Percentiles rank a stretch among this genome's conserved stretches.
Conservation (phyloP, 1,140 invertebrate species). For the Drosophila rufa region DNA sequence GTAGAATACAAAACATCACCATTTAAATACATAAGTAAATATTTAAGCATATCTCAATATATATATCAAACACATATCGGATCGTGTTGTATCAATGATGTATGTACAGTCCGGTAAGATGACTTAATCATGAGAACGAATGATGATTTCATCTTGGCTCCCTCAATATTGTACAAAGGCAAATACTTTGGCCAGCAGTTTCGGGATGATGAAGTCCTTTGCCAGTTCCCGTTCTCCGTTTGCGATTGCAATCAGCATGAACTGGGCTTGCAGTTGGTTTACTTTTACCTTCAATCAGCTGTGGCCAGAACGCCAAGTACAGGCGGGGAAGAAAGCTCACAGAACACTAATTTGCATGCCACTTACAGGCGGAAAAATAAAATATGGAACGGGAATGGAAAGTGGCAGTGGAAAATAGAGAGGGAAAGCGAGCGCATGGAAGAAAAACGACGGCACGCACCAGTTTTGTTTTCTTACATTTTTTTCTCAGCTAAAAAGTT, state of each 20-base stretch:
- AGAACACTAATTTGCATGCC: constrained; percentile 63
- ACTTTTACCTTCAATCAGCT: constrained; percentile 61
- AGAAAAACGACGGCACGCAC: constrained; percentile 69
- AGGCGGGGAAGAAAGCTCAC: constrained; percentile 24
- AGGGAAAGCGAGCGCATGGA: constrained; percentile 34
- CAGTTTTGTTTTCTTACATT: constrained; percentile 48
- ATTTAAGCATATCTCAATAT: too few species aligned
- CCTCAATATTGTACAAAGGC: background rate
- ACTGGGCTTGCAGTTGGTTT: constrained; percentile 44
- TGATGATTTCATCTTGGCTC: background rate
- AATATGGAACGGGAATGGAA: constrained; percentile 11
- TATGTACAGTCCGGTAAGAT: background rate
- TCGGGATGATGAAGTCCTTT: background rate
- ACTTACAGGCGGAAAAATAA: constrained; percentile 50
- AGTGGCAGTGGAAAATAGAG: constrained; percentile 18
- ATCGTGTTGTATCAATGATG: background rate
- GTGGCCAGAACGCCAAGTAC: constrained; percentile 51
- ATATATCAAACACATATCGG: background rate
- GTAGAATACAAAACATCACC: too few species aligned
- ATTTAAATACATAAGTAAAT: too few species aligned
- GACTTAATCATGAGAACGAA: background rate
- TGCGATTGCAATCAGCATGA: constrained; percentile 25
- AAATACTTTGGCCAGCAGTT: background rate
- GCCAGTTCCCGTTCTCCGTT: constrained; percentile 1
- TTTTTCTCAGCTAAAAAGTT: constrained; percentile 63